phyloP scores from a whole-genome alignment of 2,888 invertebrate species.

The Hypomecis atomaria region DNA sequence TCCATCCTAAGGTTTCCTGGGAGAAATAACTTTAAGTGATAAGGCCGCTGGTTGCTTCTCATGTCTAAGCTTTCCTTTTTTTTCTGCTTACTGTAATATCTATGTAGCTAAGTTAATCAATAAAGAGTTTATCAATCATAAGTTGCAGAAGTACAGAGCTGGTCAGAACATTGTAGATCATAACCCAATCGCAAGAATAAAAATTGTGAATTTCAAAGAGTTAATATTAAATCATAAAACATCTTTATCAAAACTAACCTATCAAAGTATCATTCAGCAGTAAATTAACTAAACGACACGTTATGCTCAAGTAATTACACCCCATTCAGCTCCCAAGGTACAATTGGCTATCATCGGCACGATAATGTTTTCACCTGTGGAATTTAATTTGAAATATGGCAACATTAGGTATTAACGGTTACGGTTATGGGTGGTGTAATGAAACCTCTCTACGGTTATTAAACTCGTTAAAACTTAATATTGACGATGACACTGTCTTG shows the following conservation, averaged over 20 bases:
- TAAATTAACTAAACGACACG: slow-evolving; percentile 14
- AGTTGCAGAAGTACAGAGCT: too few relatives aligned
- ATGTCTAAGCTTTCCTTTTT: too few relatives aligned
- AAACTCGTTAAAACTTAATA: slow-evolving; percentile 44
- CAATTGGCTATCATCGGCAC: slow-evolving; percentile 34
- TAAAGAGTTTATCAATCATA: too few relatives aligned
- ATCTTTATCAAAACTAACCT: neutral
- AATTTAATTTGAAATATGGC: slow-evolving; percentile 38
- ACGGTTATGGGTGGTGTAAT: slow-evolving; percentile 40
- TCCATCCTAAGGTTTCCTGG: too few relatives aligned
- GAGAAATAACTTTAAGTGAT: too few relatives aligned
- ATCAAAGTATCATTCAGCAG: neutral
- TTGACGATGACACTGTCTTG: slow-evolving; percentile 22
- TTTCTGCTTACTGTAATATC: too few relatives aligned
- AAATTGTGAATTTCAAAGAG: too few relatives aligned
- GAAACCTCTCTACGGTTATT: slow-evolving; percentile 44
- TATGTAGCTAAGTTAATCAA: too few relatives aligned
- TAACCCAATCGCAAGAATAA: too few relatives aligned
- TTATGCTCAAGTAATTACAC: slow-evolving; percentile 13
- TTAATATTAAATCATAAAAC: too few relatives aligned
- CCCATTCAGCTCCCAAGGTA: slow-evolving; percentile 17
- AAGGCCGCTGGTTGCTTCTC: too few relatives aligned
- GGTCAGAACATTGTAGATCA: too few relatives aligned
- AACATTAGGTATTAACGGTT: slow-evolving; percentile 38
- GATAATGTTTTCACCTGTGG: slow-evolving; percentile 43